Evolutionary conservation across 2,888 invertebrate genomes (phyloP), one percentile per base, ranked within the genome.

Genomic region (Buathra laborator): DNA sequence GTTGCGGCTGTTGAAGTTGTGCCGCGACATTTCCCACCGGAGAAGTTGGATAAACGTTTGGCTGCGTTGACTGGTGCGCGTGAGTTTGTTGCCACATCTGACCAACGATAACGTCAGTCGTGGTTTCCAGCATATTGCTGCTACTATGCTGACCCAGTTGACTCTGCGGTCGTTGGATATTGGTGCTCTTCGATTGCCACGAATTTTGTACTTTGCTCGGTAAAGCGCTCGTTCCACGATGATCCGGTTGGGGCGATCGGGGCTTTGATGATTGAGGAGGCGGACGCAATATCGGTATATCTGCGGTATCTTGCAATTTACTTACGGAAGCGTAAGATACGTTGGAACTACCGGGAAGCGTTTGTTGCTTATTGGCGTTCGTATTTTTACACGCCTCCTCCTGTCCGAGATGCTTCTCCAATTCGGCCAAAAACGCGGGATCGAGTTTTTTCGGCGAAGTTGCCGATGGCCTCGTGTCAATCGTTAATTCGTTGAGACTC

Each of bases 391-490:
- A 92, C 0, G 94, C 93, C 72, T 94, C 94, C 75, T 94, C 94
- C 70, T 94, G 94, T 0, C 94, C 94, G 14, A 96, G 93, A 88
- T 95, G 95, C 87, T 96, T 96, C 91, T 97, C 96, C 70, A 96
- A 91, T 89, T 96, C 96, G 0, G 95, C 95, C 51, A 96, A 94
- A 86, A 96, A 96, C 16, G 94, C 95, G 9, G 95, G 94, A 90
- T 96, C 95, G 19, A 96, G 91, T 89, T 95, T 94, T 83, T 94
- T 94, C 1, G 94, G 94, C 0, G 93, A 91, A 0, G 88, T 71
- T n/a, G 86, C 79, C 16, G 87, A 87, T 0, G 85, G 85, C 19
- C 86, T 89, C 0, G 89, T 83, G 12, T 92, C 91, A 12, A 91
- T 87, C 6, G 89, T 84, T 12, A 92, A 53, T 44, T 92, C 91